phyloP scores from a whole-genome alignment of 2,113 vertebrate species.

The Pristiophorus japonicus region DNA sequence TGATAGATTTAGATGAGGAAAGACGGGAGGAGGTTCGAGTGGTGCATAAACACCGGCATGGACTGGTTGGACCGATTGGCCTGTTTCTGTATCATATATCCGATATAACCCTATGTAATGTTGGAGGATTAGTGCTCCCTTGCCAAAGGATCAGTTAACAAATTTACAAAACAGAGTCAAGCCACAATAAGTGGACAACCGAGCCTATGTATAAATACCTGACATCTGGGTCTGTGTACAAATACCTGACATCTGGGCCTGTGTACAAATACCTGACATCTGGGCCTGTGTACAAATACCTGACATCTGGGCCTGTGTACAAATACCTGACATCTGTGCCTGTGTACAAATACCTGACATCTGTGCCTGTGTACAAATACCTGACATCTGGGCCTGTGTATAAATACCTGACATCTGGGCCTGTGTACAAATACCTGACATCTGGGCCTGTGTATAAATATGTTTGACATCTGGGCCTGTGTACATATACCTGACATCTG shows the following conservation, averaged over 20 bases:
- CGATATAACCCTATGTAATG: too few species aligned
- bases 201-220: not conserved
- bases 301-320: not conserved
- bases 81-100: too few species aligned
- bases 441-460: too few species aligned
- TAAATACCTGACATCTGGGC: too few species aligned
- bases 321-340: not conserved
- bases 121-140: not conserved
- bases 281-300: not conserved
- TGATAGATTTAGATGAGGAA: too few species aligned
- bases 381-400: not conserved
- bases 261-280: not conserved
- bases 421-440: too few species aligned
- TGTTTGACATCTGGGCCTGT: too few species aligned
- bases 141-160: slow-evolving; percentile 1
- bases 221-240: not conserved
- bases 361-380: not conserved
- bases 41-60: too few species aligned
- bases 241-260: too few species aligned
- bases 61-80: too few species aligned
- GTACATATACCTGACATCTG: not conserved
- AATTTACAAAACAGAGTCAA: not conserved
- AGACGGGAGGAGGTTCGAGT: too few species aligned
- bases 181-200: not conserved
- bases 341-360: not conserved